Evolutionary conservation across 2,888 invertebrate genomes (phyloP).

Genomic region (Chalcis sispes): DNA sequence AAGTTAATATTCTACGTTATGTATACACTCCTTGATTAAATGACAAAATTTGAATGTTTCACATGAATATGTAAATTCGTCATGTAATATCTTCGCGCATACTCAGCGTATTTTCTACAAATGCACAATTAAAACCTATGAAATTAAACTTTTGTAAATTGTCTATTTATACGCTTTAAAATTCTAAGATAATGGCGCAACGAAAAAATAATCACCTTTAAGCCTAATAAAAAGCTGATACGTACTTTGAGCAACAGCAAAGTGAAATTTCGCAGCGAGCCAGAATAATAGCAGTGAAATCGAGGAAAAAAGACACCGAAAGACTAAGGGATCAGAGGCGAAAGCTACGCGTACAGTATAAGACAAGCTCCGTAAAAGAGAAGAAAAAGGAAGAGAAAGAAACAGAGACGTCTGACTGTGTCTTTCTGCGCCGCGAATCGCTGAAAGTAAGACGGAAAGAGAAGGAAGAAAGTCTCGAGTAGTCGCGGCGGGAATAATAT

Average conservation of each 20-base stretch:
- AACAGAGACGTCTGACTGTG: too few species aligned
- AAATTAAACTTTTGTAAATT: too few species aligned
- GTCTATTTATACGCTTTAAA: too few species aligned
- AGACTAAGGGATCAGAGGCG: background rate
- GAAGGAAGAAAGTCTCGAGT: conserved; percentile 27
- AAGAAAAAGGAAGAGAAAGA: too few species aligned
- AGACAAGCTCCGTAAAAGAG: background rate
- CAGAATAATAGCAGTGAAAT: background rate
- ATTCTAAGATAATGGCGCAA: too few species aligned
- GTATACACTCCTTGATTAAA: conserved; percentile 10
- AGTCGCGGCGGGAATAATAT: conserved; percentile 62
- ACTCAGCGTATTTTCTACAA: background rate
- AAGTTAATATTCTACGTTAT: background rate
- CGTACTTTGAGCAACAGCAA: too few species aligned
- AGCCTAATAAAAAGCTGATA: too few species aligned
- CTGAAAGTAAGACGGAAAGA: too few species aligned
- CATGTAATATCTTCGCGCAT: background rate
- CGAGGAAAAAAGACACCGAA: background rate
- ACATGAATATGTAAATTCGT: conserved; percentile 7
- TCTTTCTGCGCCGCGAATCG: background rate
- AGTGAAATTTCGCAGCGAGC: too few species aligned
- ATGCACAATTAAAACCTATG: background rate
- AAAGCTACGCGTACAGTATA: background rate
- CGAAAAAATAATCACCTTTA: too few species aligned
- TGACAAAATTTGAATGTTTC: conserved; percentile 12